Evolutionary conservation across 2,888 invertebrate genomes (phyloP).

Genomic region (Eurytoma californica): DNA sequence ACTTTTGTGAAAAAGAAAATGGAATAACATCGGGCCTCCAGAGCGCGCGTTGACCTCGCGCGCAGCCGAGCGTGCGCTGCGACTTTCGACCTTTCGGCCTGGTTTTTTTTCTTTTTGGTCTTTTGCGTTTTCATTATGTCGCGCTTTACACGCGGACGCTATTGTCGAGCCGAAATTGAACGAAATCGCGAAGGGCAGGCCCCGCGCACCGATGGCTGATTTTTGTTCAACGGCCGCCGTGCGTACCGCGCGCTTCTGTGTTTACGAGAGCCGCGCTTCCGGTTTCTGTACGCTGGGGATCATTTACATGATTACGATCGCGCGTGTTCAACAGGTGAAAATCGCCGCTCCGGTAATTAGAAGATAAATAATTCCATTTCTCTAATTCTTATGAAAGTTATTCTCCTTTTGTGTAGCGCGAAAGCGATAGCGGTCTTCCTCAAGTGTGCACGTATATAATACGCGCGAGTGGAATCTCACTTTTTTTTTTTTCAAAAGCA

Average conservation of each 20-base stretch:
- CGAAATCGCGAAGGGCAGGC: neutral
- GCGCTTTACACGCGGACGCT: neutral
- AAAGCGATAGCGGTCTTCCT: neutral
- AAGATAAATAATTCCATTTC: slow-evolving; percentile 21
- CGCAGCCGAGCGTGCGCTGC: slow-evolving; percentile 28
- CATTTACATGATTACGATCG: slow-evolving; percentile 33
- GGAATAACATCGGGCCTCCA: slow-evolving; percentile 10
- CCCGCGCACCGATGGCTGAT: neutral
- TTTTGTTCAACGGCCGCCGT: neutral
- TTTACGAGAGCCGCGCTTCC: slow-evolving; percentile 1
- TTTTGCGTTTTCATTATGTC: neutral
- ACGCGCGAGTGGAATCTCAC: no score
- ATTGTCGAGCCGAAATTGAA: neutral
- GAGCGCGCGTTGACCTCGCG: slow-evolving; percentile 22
- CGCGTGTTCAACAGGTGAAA: slow-evolving; percentile 31
- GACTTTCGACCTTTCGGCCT: slow-evolving; percentile 43
- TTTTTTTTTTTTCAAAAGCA: no score
- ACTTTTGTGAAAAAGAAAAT: slow-evolving; percentile 23
- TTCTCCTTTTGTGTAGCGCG: neutral
- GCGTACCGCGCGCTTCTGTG: neutral
- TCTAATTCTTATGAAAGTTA: neutral
- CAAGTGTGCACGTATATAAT: no score
- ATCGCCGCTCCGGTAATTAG: neutral
- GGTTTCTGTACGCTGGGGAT: neutral
- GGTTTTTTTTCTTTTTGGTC: neutral